A percentile compares a stretch with the other conserved stretches of the same genome.
Conservation (phyloP, 2,888 invertebrate species). For the Drosophila parthenogenetica region DNA sequence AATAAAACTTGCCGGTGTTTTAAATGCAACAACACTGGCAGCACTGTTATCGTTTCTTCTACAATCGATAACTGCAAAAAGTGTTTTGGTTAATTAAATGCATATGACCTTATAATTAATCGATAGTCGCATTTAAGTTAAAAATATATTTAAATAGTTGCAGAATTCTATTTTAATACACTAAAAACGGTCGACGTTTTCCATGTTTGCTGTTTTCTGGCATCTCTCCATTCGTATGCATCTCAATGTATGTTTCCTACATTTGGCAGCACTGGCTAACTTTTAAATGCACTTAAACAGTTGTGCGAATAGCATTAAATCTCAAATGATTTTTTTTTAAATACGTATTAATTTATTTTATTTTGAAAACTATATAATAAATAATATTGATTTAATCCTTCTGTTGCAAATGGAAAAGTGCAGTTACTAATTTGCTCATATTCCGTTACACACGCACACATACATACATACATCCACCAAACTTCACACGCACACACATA, state of each 20-base stretch:
- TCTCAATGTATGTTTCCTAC: neutral
- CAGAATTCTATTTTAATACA: no score
- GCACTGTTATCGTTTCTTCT: neutral
- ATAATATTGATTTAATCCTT: slow-evolving; percentile 64
- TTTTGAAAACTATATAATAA: slow-evolving; percentile 73
- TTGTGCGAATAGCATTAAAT: neutral
- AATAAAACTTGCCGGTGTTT: slow-evolving; percentile 28
- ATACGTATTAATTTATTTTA: slow-evolving; percentile 39
- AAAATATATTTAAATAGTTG: no score
- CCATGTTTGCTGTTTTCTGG: no score
- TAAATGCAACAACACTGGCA: slow-evolving; percentile 34
- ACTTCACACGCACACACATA: neutral
- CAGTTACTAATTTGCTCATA: slow-evolving; percentile 10
- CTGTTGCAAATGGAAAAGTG: slow-evolving; percentile 52
- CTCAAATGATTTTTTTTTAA: neutral
- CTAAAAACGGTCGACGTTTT: no score
- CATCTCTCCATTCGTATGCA: no score
- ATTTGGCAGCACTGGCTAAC: neutral
- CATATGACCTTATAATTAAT: no score
- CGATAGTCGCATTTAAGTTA: no score
- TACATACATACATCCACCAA: neutral
- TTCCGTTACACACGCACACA: slow-evolving; percentile 9
- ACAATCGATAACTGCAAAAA: neutral
- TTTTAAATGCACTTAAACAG: no score
- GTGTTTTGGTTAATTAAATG: no score